Base-by-base conservation (phyloP, 2,888 invertebrate genomes). In the Oscheius onirici region DNA sequence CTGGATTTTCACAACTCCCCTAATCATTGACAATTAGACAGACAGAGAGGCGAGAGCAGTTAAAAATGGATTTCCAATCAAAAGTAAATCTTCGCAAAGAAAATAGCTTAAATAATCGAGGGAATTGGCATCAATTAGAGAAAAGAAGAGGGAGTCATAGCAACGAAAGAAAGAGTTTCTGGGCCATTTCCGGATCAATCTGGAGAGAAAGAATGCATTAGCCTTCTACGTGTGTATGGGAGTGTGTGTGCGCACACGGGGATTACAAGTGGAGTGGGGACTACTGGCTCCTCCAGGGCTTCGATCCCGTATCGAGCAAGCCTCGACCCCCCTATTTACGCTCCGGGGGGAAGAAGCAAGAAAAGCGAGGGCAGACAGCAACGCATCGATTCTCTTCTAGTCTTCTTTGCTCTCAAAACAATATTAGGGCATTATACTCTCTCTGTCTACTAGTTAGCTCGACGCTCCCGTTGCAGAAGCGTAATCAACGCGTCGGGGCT, bases 261-360 rank as follows among this genome's bases (percentile, higher is more conserved):
- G 63, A 63, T 63, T 63, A 63, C 49, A 63, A 63, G 63, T 63
- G 63, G 22, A 28, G 8, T 20, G 34, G 58, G 58, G 34, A 17
- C 20, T n/a, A 17, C 40, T 40, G 58, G 40, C 17, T n/a, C 17
- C 41, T 46, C 46, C 46, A 20, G 54, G 46, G 63, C 63, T 63
- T 63, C 63, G 63, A 63, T 63, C 63, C 63, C 63, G 63, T 63
- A 63, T 63, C 63, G 63, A 63, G 58, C 58, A 20, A 20, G 5
- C 8, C 46, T 8, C 15, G 54, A 22, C 54, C 54, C 54, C n/a
- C 22, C 54, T 55, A 55, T 55, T 55, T 55, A 55, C 54, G 54
- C 34, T 34, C 34, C 8, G 34, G 54, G 26, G n/a, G 54, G n/a
- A n/a, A n/a, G n/a, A n/a, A n/a, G n/a, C n/a, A 13, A 22, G n/a